Conservation (phyloP, 2,113 vertebrate genomes). For the Azemiops feae region DNA sequence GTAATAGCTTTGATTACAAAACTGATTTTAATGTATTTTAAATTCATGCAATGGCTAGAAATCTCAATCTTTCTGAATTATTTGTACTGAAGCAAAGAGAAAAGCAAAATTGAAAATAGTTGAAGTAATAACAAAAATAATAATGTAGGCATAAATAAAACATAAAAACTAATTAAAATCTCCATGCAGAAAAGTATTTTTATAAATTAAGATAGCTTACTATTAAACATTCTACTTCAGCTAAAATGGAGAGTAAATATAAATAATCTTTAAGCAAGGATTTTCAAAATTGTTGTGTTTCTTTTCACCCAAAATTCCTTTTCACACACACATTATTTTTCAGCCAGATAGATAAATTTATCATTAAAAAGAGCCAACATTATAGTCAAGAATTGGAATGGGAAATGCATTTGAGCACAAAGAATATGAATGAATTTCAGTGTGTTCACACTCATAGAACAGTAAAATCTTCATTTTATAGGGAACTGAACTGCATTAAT, state of each 20-base stretch:
- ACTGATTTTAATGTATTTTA: background rate
- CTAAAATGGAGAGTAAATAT: background rate
- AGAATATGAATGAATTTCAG: background rate
- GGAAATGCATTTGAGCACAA: background rate
- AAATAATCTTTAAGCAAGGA: background rate
- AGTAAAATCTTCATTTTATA: background rate
- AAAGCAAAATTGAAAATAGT: background rate
- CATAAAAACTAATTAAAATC: background rate
- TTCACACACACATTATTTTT: too few relatives aligned
- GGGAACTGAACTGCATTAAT: background rate
- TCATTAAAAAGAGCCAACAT: background rate
- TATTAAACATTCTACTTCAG: background rate
- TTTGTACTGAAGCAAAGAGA: background rate
- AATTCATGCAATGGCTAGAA: background rate
- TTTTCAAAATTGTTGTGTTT: background rate
- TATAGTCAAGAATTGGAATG: background rate
- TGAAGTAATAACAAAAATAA: background rate
- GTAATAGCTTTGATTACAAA: conserved; percentile 21
- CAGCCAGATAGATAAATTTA: background rate
- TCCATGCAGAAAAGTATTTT: background rate
- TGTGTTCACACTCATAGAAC: background rate
- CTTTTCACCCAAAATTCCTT: too few relatives aligned
- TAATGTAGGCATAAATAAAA: background rate
- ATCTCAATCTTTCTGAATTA: conserved; percentile 4
- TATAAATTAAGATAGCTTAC: background rate